Evolutionary conservation across 30 jellyfish, hydroid and myxozoan genomes (phyloP).

Genomic region (Cassiopea xamachana): DNA sequence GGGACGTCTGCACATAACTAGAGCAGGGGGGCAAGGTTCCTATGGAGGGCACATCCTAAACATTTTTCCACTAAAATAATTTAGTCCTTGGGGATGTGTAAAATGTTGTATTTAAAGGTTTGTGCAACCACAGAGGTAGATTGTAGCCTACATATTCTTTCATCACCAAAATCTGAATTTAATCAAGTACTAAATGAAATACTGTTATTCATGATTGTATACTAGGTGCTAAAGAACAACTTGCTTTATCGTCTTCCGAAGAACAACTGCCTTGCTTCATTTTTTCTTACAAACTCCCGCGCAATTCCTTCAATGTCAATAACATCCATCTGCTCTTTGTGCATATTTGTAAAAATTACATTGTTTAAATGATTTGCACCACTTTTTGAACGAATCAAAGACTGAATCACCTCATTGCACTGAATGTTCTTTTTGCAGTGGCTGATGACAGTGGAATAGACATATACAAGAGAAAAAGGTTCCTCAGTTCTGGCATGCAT

Average conservation of each 20-base stretch:
- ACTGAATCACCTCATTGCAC: constrained; percentile 42
- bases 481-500: constrained; percentile 43
- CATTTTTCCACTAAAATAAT: not conserved
- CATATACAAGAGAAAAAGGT: constrained; percentile 29
- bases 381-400: constrained; percentile 33
- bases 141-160: constrained; percentile 2
- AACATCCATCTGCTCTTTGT: constrained; percentile 33
- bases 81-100: constrained; percentile 1
- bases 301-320: constrained; percentile 28
- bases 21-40: constrained; percentile 6
- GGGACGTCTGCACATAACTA: not conserved
- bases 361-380: constrained; percentile 32
- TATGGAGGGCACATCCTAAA: constrained; percentile 4
- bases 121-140: not conserved
- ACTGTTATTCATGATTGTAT: constrained; percentile 6
- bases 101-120: not conserved
- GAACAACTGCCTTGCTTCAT: constrained; percentile 14
- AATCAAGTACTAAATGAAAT: not conserved
- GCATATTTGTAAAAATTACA: constrained; percentile 24
- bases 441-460: constrained; percentile 47
- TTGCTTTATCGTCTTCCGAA: constrained; percentile 17
- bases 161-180: not conserved
- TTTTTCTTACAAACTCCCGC: constrained; percentile 30
- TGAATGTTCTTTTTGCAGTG: constrained; percentile 30
- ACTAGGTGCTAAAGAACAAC: not conserved